Conservation (phyloP, 2,797 vertebrate species). For the Odontamblyopus lacepedii region DNA sequence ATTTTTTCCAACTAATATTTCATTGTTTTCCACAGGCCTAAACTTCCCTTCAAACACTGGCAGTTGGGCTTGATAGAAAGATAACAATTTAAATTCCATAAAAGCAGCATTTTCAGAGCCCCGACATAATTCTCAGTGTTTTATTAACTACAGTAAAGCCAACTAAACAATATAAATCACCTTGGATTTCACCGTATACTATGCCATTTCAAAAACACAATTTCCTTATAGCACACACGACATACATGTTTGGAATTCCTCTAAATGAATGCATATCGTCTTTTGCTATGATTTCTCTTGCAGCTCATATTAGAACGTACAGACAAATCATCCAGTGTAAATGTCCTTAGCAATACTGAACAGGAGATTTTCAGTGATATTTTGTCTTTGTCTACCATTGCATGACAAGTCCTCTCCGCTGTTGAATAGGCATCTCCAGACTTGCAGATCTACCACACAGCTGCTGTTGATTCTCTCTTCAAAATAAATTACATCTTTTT, state of each 20-base stretch:
- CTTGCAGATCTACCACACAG: constrained; percentile 11
- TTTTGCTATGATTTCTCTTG: neutral
- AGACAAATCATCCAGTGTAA: too few species aligned
- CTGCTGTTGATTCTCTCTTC: constrained; percentile 15
- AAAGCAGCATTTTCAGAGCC: neutral
- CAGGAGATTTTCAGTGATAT: neutral
- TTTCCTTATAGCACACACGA: neutral
- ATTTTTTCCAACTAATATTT: neutral
- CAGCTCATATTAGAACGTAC: too few species aligned
- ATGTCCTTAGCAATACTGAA: too few species aligned
- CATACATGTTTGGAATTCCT: neutral
- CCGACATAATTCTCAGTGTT: neutral
- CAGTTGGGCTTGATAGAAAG: neutral
- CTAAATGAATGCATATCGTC: neutral
- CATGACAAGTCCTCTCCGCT: neutral
- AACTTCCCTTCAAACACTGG: neutral
- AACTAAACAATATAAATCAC: neutral
- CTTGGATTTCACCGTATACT: neutral
- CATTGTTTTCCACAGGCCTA: neutral
- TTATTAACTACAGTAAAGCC: neutral
- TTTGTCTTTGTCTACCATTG: neutral
- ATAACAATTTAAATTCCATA: neutral
- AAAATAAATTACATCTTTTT: constrained; percentile 22
- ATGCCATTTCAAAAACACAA: neutral
- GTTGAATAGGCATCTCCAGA: neutral